A percentile compares a stretch with the other conserved stretches of the same genome.
Evolutionary conservation across 2,113 vertebrate species (phyloP).

Genomic region (Poeciliopsis turrubarensis): DNA sequence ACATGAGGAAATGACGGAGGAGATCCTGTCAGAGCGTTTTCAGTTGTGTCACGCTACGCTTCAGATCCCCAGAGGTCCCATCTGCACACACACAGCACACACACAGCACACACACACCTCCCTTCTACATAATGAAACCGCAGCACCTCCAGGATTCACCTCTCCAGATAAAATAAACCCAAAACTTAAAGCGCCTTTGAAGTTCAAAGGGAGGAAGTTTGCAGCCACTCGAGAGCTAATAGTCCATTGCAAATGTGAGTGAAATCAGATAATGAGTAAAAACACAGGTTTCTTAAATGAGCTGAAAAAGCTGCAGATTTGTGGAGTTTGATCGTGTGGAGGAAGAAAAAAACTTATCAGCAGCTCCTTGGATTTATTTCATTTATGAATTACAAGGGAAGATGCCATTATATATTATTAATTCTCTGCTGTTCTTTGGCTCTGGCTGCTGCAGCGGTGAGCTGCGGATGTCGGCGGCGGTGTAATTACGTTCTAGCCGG

Average conservation of each 20-base stretch:
- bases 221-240: conserved; percentile 67
- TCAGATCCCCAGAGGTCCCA: conserved; percentile 63
- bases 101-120: conserved; percentile 26
- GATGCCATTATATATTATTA: conserved; percentile 99
- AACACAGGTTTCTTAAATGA: conserved; percentile 64
- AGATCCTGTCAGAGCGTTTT: conserved; percentile 50
- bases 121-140: not conserved
- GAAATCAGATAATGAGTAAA: conserved; percentile 48
- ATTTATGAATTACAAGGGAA: conserved; percentile 98
- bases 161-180: not conserved
- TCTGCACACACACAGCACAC: conserved; percentile 21
- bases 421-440: conserved; percentile 94
- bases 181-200: conserved; percentile 38
- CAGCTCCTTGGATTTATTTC: conserved; percentile 94
- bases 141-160: not conserved
- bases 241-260: conserved; percentile 56
- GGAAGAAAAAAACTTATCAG: conserved; percentile 86
- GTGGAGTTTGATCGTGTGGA: conserved; percentile 45
- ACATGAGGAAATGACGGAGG: conserved; percentile 10
- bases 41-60: conserved; percentile 56
- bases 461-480: conserved; percentile 93
- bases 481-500: conserved; percentile 99
- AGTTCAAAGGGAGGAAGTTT: conserved; percentile 60
- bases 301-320: conserved; percentile 35
- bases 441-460: conserved; percentile 78